Conservation (phyloP, 2,797 vertebrate genomes). For the Tamandua tetradactyla region DNA sequence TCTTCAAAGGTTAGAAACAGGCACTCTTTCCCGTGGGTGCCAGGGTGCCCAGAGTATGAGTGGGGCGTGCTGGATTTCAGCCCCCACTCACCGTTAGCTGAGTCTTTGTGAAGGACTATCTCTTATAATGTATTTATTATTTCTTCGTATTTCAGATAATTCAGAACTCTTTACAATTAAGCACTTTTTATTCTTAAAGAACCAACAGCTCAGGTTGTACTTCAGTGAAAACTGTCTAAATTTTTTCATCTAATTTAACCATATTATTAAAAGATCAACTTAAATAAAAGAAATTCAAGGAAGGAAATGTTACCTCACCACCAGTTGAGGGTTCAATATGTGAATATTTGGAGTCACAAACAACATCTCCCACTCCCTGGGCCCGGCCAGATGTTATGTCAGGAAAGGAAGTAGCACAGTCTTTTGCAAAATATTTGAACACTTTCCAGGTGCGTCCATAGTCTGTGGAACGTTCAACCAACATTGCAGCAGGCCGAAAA, state of each 20-base stretch:
- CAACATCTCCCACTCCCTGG: conserved; percentile 85
- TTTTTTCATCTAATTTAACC: not conserved
- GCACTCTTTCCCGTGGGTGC: not conserved
- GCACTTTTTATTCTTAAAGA: not conserved
- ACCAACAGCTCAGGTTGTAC: not conserved
- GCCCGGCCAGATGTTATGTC: conserved; percentile 85
- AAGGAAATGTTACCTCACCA: conserved; percentile 88
- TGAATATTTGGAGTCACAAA: conserved; percentile 93
- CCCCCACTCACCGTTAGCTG: not conserved
- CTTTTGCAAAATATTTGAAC: conserved; percentile 91
- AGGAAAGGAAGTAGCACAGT: conserved; percentile 90
- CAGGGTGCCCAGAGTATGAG: not conserved
- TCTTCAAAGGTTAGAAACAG: not conserved
- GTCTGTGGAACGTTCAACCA: conserved; percentile 92
- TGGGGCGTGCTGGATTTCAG: not conserved
- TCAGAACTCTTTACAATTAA: conserved; percentile 29
- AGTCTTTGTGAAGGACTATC: not conserved
- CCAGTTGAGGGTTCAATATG: conserved; percentile 91
- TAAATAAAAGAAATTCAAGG: conserved; percentile 55
- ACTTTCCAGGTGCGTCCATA: conserved; percentile 92
- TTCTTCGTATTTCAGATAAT: not conserved
- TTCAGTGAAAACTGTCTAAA: not conserved
- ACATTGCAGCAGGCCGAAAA: conserved; percentile 93
- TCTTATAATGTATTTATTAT: not conserved
- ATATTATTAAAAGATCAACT: not conserved